Percentiles rank a stretch among this genome's conserved stretches.
Evolutionary conservation across 2,888 invertebrate genomes (phyloP).

Genomic region (Parascotia fuliginaria): DNA sequence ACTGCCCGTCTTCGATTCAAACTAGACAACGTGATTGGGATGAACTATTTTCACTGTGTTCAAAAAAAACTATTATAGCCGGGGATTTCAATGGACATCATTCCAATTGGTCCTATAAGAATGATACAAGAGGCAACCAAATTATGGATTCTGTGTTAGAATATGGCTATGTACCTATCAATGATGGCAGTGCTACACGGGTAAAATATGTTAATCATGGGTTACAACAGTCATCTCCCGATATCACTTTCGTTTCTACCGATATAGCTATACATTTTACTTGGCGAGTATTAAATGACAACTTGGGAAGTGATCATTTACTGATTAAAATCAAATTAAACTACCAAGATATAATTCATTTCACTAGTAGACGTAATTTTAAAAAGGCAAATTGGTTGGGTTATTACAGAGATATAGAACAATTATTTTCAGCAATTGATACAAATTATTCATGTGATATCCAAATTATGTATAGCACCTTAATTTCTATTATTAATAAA

Average conservation of each 20-base stretch:
- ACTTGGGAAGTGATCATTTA: conserved; percentile 3
- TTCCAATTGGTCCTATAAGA: neutral
- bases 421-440: neutral
- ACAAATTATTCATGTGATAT: neutral
- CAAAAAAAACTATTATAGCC: neutral
- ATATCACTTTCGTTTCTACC: neutral
- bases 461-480: neutral
- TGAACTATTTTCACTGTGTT: neutral
- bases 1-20: neutral
- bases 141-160: neutral
- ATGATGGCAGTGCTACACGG: neutral
- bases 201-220: neutral
- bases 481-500: neutral
- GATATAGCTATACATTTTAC: neutral
- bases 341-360: neutral
- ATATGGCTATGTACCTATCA: neutral
- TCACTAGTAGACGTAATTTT: conserved; percentile 4
- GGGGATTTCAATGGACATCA: conserved; percentile 2
- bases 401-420: neutral
- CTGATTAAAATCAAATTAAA: conserved; percentile 2
- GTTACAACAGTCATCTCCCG: neutral
- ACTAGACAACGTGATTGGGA: neutral
- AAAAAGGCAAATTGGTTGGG: conserved; percentile 9
- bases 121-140: neutral
- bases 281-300: neutral